phyloP scores from a whole-genome alignment of 2,797 vertebrate genomes.

The Phaenicophaeus curvirostris region DNA sequence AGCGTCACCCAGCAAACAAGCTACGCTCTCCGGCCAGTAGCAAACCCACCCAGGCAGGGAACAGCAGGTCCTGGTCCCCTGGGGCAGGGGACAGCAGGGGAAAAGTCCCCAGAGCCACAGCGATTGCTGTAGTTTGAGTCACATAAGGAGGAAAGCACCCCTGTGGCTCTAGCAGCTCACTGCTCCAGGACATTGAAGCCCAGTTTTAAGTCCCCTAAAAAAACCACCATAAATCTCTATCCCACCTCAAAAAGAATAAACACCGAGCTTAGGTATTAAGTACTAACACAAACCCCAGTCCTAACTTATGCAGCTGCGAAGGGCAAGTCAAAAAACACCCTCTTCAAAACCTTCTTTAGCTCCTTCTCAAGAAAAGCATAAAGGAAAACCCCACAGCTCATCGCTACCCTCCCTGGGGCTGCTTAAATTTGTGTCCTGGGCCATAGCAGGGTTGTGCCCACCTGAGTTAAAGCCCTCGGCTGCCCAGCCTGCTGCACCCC shows the following conservation, averaged over 20 bases:
- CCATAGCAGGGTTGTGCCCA: background rate
- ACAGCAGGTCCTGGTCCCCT: background rate
- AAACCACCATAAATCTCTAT: background rate
- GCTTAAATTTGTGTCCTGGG: background rate
- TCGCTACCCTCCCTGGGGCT: background rate
- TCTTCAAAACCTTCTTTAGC: background rate
- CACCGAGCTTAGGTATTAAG: too few relatives aligned
- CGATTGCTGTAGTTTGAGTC: too few relatives aligned
- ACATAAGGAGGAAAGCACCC: too few relatives aligned
- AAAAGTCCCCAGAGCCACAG: too few relatives aligned
- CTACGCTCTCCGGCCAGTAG: background rate
- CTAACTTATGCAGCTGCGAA: background rate
- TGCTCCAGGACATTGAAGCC: background rate
- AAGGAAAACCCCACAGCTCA: background rate
- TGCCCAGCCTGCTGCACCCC: background rate
- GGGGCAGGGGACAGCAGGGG: too few relatives aligned
- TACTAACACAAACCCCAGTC: background rate
- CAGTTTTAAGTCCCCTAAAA: background rate
- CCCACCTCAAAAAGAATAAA: background rate
- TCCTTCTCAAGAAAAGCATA: background rate
- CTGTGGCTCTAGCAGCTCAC: rapidly evolving
- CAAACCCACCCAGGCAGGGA: background rate
- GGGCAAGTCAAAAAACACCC: background rate
- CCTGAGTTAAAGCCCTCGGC: background rate
- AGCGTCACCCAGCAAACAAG: background rate